Evolutionary conservation across 2,797 vertebrate genomes (phyloP).

Genomic region (Geotrypetes seraphini): DNA sequence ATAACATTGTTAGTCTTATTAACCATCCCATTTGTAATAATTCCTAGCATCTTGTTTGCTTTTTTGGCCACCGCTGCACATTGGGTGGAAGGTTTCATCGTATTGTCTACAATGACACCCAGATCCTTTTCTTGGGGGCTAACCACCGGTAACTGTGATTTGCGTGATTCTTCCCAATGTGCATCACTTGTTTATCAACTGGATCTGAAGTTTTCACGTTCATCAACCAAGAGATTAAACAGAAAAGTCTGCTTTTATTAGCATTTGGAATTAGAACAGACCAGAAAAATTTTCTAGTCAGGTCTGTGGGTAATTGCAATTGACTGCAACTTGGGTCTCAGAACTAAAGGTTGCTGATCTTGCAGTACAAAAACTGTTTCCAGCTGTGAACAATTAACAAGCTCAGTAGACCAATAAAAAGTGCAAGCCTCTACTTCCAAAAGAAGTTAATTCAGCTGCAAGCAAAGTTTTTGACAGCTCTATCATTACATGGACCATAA

Average conservation of each 20-base stretch:
- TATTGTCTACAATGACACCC: too few relatives aligned
- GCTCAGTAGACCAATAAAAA: constrained; percentile 24
- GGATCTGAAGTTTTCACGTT: constrained; percentile 1
- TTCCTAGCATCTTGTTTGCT: too few relatives aligned
- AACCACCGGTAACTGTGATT: too few relatives aligned
- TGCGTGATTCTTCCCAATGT: too few relatives aligned
- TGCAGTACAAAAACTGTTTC: constrained; percentile 11
- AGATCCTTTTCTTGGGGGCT: too few relatives aligned
- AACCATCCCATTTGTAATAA: too few relatives aligned
- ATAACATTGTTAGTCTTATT: too few relatives aligned
- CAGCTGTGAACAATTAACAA: constrained; percentile 32
- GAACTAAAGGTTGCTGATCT: constrained; percentile 16
- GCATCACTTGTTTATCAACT: too few relatives aligned
- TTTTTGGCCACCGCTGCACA: too few relatives aligned
- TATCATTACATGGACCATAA: constrained; percentile 44
- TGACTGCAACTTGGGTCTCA: constrained; percentile 5
- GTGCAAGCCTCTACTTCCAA: background rate
- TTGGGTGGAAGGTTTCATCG: too few relatives aligned
- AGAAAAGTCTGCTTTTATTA: background rate
- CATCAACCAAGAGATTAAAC: background rate
- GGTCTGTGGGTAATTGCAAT: constrained; percentile 12
- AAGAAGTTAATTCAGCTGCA: constrained; percentile 12
- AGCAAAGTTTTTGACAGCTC: constrained; percentile 34
- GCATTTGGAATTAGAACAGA: constrained; percentile 3
- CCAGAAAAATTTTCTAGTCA: background rate